Percentiles rank a stretch among this genome's conserved stretches.
Evolutionary conservation across 2,888 invertebrate species (phyloP).

Genomic region (Oscheius sp.): DNA sequence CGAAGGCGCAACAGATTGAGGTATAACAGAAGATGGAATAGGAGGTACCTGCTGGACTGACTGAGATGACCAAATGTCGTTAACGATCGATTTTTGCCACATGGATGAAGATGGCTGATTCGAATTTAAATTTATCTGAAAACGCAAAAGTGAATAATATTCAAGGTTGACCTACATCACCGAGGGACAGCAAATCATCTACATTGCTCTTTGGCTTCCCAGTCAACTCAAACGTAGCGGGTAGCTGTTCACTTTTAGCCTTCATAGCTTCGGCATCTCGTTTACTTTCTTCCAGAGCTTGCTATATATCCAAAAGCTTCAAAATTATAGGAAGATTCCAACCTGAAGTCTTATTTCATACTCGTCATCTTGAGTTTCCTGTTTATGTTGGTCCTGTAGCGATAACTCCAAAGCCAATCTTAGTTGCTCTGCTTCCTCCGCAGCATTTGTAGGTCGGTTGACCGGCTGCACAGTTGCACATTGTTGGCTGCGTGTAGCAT

Average conservation of each 20-base stretch:
- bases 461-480: not conserved
- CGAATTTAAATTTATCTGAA: constrained; percentile 1
- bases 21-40: constrained; percentile 24
- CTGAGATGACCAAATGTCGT: not conserved
- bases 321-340: constrained; percentile 73
- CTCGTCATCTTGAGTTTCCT: constrained; percentile 88
- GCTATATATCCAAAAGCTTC: not conserved
- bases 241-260: not conserved
- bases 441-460: constrained; percentile 70
- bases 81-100: constrained; percentile 39
- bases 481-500: not conserved
- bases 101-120: constrained; percentile 30
- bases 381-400: constrained; percentile 96
- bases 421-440: constrained; percentile 96
- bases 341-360: constrained; percentile 95
- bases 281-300: constrained; percentile 27
- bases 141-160: not conserved
- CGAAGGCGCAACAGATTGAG: not conserved
- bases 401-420: constrained; percentile 98
- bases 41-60: not conserved
- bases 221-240: not conserved
- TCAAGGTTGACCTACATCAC: constrained; percentile 25
- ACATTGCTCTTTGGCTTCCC: constrained; percentile 57
- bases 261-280: constrained; percentile 7
- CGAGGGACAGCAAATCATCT: constrained; percentile 66